Evolutionary conservation across 2,113 vertebrate genomes (phyloP), one percentile per base, ranked within the genome.

Genomic region (Apus apus): DNA sequence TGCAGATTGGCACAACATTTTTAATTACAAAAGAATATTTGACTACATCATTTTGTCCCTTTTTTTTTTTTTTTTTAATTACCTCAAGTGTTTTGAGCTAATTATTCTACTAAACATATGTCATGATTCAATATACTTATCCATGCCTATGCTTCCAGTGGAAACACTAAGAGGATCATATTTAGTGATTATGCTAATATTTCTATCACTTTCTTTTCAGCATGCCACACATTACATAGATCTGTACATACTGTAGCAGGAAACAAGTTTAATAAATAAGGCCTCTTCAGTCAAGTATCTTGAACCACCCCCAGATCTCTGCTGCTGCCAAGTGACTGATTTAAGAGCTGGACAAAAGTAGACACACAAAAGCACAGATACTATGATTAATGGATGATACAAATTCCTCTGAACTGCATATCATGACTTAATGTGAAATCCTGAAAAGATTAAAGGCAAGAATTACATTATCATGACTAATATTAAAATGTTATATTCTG

Each of bases 301-400:
- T 98, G 97, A 95, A 96, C 86, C 79, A 70, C 85, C 95, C 97
- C 97, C 96, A 97, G 92, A 83, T 87, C 89, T 97, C 97, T 98
- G 98, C 98, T 95, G 93, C 98, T 98, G 98, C 98, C 98, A 98
- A 98, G 96, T 97, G 98, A 98, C 98, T 99, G 99, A 99, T 98
- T 99, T 98, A 98, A 99, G 98, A 99, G 98, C 99, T 97, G 98
- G 99, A 98, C 98, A 98, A 98, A 98, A 98, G 98, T 90, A 98
- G 98, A 98, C 98, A 98, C 97, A 97, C 98, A 97, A 86, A 99
- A 98, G 93, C 98, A 98, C 97, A 98, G 98, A 98, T 97, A 96
- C 97, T 93, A 96, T 98, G 98, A 99, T 99, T 98, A 99, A 99
- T 98, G 98, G 98, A 97, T 95, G 97, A 97, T 98, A 97, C 97